These are phyloP conservation scores for Artemia sinica DNA, from an alignment of 2,888 invertebrate genomes.

Conservation along the genomic window DNA sequence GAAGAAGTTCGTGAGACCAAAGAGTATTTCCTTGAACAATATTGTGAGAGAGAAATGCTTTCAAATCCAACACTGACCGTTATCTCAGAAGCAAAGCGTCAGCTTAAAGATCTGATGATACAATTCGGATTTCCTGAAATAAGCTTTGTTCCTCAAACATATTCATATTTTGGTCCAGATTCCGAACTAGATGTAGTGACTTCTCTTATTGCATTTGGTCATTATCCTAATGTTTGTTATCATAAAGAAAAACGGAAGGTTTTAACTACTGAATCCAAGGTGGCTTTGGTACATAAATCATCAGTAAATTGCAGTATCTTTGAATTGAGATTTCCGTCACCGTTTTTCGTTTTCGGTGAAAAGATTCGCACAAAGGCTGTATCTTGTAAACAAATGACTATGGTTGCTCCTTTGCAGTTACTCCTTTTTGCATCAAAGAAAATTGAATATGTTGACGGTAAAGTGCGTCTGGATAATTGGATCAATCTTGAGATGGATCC, in stretches of 20 bases:
- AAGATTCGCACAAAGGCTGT: conserved; percentile 91
- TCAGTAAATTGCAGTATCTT: conserved; percentile 71
- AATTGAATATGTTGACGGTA: conserved; percentile 51
- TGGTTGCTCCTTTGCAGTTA: conserved; percentile 84
- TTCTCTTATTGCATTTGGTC: conserved; percentile 68
- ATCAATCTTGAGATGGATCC: conserved; percentile 72
- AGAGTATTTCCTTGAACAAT: conserved; percentile 48
- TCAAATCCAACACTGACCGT: conserved; percentile 74
- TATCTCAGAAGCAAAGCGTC: conserved; percentile 66
- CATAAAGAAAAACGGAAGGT: conserved; percentile 92
- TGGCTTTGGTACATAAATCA: conserved; percentile 86
- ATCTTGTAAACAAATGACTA: conserved; percentile 86
- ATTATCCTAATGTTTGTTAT: conserved; percentile 90
- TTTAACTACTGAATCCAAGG: conserved; percentile 81
- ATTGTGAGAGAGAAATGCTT: conserved; percentile 80
- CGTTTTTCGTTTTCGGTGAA: conserved; percentile 93
- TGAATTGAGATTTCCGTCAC: conserved; percentile 69
- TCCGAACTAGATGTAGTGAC: conserved; percentile 61
- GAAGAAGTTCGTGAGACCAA: conserved; percentile 37
- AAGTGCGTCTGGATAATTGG: conserved; percentile 80
- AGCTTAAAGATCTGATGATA: conserved; percentile 48
- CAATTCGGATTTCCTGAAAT: conserved; percentile 77
- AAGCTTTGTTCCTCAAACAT: conserved; percentile 43
- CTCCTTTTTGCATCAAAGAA: conserved; percentile 79
- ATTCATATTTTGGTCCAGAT: conserved; percentile 51